Base-by-base conservation (phyloP, 2,888 invertebrate genomes). In the Synanthedon myopaeformis region DNA sequence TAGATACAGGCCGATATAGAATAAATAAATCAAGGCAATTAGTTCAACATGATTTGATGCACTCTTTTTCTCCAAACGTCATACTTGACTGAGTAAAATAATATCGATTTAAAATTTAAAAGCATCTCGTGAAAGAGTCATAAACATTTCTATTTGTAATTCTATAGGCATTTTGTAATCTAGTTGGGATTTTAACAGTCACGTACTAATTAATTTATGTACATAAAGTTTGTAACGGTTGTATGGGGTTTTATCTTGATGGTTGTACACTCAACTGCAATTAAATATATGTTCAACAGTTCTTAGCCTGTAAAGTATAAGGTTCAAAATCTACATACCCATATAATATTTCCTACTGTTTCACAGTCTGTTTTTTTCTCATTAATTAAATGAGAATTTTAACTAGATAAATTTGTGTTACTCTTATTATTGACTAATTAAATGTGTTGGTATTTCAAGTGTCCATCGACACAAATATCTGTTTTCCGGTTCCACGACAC, bases 121-220 rank as follows among this genome's bases (percentile, higher is more conserved):
- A 45, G 14, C 45, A 45, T 45, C 45, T 0, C 8, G 45, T 45
- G 13, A 45, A 45, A 45, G 45, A 14, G 14, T 14, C 45, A 4
- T 45, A 45, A 45, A 45, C 1, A 13, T 45, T 45, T 13, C 14
- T 45, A 13, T 45, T 45, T 45, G 14, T 45, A 13, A 45, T 45
- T 13, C 13, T 45, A 45, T 45, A 45, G 45, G 14, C 45, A 45
- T 45, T 35, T 45, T 45, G 45, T 45, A 45, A 45, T 45, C 45
- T 45, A 14, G 45, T 14, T 13, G 45, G n/a, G 45, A 45, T 45
- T 45, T 45, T 45, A 45, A 45, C 52, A 41, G 52, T 49, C 52
- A 53, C 52, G 52, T 53, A 53, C 49, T 49, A 49, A 49, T 53
- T 53, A 49, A 53, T 53, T 49, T 53, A 53, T 53, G 52, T 35